Percentiles rank a stretch among this genome's conserved stretches.
These are phyloP conservation scores for Dunckerocampus dactyliophorus DNA, from an alignment of 2,113 vertebrate species.

Conservation along the genomic window DNA sequence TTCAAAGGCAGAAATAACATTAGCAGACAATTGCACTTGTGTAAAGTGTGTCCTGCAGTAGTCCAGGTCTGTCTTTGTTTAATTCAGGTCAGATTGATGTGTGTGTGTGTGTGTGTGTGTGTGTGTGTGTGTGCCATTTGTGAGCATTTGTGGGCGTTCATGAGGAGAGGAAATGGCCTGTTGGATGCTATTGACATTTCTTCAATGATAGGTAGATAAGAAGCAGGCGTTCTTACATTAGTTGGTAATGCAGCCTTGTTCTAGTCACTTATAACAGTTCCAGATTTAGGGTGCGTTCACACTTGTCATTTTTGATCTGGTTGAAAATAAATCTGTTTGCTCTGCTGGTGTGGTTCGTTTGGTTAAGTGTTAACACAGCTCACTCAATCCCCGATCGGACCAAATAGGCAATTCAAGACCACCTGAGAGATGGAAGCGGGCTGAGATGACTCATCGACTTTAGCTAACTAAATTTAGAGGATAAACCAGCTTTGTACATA, in stretches of 20 bases:
- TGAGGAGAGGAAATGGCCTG: background rate
- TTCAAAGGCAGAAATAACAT: slow-evolving; percentile 22
- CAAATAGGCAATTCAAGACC: too few relatives aligned
- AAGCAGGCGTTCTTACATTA: background rate
- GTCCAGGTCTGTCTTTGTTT: background rate
- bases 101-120: slow-evolving; percentile 10
- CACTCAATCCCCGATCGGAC: too few relatives aligned
- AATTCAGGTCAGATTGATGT: background rate
- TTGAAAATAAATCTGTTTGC: too few relatives aligned
- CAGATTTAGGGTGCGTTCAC: too few relatives aligned
- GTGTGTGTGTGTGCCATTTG: slow-evolving; percentile 21
- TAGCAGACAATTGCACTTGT: background rate
- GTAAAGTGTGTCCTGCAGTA: slow-evolving; percentile 5
- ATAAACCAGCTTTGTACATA: too few relatives aligned
- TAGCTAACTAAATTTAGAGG: too few relatives aligned
- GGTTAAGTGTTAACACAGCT: too few relatives aligned
- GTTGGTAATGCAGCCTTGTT: background rate
- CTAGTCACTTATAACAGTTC: too few relatives aligned
- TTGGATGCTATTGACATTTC: slow-evolving; percentile 21
- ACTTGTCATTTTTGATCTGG: too few relatives aligned
- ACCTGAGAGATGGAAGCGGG: too few relatives aligned
- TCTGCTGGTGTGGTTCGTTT: too few relatives aligned
- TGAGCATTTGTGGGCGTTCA: slow-evolving; percentile 14
- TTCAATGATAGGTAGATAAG: slow-evolving; percentile 6
- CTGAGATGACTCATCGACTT: too few relatives aligned